Percentiles rank a stretch among this genome's conserved stretches.
Conservation (phyloP, 1,140 invertebrate genomes). For the Leptinotarsa lineolata region DNA sequence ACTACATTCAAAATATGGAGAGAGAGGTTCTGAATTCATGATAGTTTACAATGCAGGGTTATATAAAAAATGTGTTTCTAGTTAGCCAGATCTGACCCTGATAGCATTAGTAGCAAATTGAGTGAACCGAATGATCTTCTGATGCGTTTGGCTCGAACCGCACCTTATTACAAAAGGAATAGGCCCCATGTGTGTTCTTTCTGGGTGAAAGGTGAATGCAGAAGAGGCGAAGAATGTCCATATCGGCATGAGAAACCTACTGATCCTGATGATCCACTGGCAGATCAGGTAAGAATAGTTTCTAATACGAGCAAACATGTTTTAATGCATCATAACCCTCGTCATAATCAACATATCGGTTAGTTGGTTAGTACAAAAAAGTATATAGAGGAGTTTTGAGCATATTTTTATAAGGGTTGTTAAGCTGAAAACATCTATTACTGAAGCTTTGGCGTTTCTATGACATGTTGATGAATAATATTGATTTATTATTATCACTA, state of each 20-base stretch:
- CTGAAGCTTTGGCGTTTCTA: too few relatives aligned
- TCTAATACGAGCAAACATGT: too few relatives aligned
- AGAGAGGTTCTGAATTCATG: constrained; percentile 64
- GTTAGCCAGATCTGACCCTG: constrained; percentile 58
- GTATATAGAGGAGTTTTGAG: too few relatives aligned
- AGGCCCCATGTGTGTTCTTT: constrained; percentile 99
- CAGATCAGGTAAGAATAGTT: constrained; percentile 72
- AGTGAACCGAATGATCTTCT: constrained; percentile 86
- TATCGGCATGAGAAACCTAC: constrained; percentile 99
- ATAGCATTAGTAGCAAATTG: constrained; percentile 71
- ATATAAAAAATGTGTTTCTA: constrained; percentile 39
- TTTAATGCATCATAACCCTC: too few relatives aligned
- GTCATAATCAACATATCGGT: too few relatives aligned
- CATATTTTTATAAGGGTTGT: too few relatives aligned
- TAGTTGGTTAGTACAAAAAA: too few relatives aligned
- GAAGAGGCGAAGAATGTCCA: constrained; percentile 98
- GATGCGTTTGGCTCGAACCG: constrained; percentile 92
- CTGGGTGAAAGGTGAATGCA: constrained; percentile 99
- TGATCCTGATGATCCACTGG: constrained; percentile 98
- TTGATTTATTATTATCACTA: too few relatives aligned
- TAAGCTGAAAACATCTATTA: too few relatives aligned
- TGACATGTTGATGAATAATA: too few relatives aligned
- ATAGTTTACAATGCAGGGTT: neutral
- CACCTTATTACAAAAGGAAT: constrained; percentile 98
- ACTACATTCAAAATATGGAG: constrained; percentile 94